phyloP scores from a whole-genome alignment of 2,113 vertebrate genomes.

The Lampris megalopsis region DNA sequence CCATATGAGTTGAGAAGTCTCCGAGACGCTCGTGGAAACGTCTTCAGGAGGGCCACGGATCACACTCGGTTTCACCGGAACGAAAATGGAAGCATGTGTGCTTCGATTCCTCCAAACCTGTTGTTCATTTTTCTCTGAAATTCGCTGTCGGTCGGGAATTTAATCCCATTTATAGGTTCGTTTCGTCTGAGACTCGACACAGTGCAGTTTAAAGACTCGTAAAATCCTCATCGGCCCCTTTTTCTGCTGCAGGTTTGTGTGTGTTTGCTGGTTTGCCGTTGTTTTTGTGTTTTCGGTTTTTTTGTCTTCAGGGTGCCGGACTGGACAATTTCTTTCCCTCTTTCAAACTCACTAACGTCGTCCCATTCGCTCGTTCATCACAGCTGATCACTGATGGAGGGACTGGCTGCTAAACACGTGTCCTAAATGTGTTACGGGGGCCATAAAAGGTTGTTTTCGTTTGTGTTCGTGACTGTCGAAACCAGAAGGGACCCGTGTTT shows the following conservation, averaged over 20 bases:
- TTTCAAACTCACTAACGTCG: too few relatives aligned
- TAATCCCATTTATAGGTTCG: background rate
- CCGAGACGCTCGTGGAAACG: background rate
- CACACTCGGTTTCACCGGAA: background rate
- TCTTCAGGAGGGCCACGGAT: background rate
- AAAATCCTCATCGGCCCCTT: background rate
- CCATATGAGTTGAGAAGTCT: background rate
- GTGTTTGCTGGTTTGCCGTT: background rate
- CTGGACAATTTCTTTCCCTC: too few relatives aligned
- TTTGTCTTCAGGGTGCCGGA: too few relatives aligned
- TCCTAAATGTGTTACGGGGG: too few relatives aligned
- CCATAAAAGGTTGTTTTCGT: too few relatives aligned
- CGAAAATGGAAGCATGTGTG: slow-evolving; percentile 23
- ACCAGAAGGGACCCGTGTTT: too few relatives aligned
- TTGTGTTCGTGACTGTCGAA: too few relatives aligned
- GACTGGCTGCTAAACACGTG: too few relatives aligned
- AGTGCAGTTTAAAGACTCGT: background rate
- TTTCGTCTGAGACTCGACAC: background rate
- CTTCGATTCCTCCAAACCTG: slow-evolving; percentile 10
- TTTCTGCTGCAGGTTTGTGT: background rate
- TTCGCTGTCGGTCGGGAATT: background rate
- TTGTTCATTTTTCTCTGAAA: background rate
- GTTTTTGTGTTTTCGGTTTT: background rate
- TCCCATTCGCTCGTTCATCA: too few relatives aligned
- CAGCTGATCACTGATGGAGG: too few relatives aligned